A percentile compares a stretch with the other conserved stretches of the same genome.
Evolutionary conservation across 1,140 invertebrate genomes (phyloP).

Genomic region (Pogonomyrmex californicus): DNA sequence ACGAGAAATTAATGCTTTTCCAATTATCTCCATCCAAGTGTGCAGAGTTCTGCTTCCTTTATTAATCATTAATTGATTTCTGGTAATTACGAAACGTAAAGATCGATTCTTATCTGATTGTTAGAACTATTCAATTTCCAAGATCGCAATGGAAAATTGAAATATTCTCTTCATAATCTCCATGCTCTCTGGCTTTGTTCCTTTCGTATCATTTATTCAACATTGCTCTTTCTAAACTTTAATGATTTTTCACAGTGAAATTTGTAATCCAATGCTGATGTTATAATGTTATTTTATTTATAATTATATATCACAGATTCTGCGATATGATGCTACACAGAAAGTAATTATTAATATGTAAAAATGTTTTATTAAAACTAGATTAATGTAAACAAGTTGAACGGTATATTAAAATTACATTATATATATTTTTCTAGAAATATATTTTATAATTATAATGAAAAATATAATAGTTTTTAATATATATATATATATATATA

Average conservation of each 20-base stretch:
- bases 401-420: neutral
- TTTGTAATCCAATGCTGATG: conserved; percentile 28
- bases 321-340: neutral
- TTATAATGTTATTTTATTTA: conserved; percentile 12
- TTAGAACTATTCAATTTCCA: conserved; percentile 35
- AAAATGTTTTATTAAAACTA: neutral
- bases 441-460: neutral
- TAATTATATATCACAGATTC: neutral
- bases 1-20: conserved; percentile 11
- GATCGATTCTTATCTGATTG: conserved; percentile 53
- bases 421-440: neutral
- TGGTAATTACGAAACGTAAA: conserved; percentile 35
- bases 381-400: neutral
- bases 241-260: neutral
- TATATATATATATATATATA: neutral
- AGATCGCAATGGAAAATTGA: conserved; percentile 35
- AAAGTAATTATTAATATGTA: neutral
- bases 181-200: conserved; percentile 40
- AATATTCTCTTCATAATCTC: conserved; percentile 39
- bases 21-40: neutral
- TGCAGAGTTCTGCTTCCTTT: neutral
- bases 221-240: conserved; percentile 33
- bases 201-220: neutral
- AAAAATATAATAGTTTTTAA: neutral
- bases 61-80: conserved; percentile 15